Percentiles rank a stretch among this genome's conserved stretches.
Conservation (phyloP, 2,888 invertebrate species). For the Automeris io region DNA sequence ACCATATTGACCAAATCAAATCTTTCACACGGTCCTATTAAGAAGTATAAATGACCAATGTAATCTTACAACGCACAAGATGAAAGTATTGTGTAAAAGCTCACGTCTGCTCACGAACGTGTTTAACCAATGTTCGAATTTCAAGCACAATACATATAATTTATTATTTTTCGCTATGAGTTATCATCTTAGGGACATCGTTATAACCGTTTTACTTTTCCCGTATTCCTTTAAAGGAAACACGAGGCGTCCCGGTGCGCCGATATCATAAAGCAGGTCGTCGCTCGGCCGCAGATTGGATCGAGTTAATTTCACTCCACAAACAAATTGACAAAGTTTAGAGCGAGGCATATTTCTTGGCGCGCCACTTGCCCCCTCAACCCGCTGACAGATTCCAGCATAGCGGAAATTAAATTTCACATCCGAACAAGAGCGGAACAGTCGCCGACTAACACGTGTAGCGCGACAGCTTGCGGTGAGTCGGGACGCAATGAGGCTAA, state of each 20-base stretch:
- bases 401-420: conserved; percentile 77
- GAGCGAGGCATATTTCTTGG: conserved; percentile 75
- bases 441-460: conserved; percentile 62
- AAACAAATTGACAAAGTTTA: conserved; percentile 78
- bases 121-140: too few species aligned
- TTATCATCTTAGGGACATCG: conserved; percentile 17
- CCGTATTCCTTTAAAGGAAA: conserved; percentile 47
- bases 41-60: too few species aligned
- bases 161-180: conserved; percentile 19
- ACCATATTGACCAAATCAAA: too few species aligned
- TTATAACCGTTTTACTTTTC: conserved; percentile 42
- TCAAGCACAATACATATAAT: too few species aligned
- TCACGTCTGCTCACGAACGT: too few species aligned
- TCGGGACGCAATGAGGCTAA: conserved; percentile 15
- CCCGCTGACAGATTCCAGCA: conserved; percentile 65
- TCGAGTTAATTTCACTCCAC: conserved; percentile 77
- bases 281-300: conserved; percentile 68
- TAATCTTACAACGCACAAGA: too few species aligned
- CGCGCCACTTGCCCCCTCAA: conserved; percentile 35
- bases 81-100: too few species aligned
- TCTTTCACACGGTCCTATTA: too few species aligned
- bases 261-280: conserved; percentile 58
- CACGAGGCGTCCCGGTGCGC: conserved; percentile 41
- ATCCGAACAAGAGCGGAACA: conserved; percentile 71
- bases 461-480: conserved; percentile 36